Base-by-base conservation (phyloP, 2,888 invertebrate species). In the Chrysolina oricalcia region DNA sequence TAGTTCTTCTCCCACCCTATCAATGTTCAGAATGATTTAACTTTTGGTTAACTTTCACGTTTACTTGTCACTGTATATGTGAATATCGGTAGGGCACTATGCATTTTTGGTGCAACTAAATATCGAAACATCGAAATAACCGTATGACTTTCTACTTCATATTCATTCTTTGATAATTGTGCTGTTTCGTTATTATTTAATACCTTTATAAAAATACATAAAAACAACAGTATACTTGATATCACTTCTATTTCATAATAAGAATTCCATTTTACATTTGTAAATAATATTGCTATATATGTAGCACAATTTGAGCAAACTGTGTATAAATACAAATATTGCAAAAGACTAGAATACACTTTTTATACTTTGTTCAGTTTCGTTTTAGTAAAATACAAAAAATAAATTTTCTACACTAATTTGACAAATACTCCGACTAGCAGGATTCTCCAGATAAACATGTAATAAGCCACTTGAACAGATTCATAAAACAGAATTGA, bases 321-420 rank as follows among this genome's bases (percentile, higher is more conserved):
- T 84, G 84, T 84, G 81, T 83, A 82, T 82, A 80, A 77, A 81
- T 84, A 84, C 83, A 85, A 81, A 83, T 84, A 84, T 84, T 84
- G 84, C 83, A 84, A 83, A 83, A 79, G 85, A 85, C 85, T 85
- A 85, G 85, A 85, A 83, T 83, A 85, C 81, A 82, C 77, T 74
- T 81, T 74, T 80, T 81, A 83, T 81, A 83, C 80, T 80, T 83
- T 80, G 78, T 81, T 78, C 73, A 81, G 81, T 76, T 77, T 78
- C 70, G 73, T 76, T 79, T 72, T 72, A 67, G 69, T 72, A 73
- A 66, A 78, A 78, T 81, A 82, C 78, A 82, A 81, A 81, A 81
- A 81, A 80, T 81, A 81, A 78, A 75, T 68, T 73, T 70, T 77
- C 68, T 74, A 73, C 75, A 78, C 77, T 76, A 70, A 74, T 66